A percentile compares a stretch with the other conserved stretches of the same genome.
Evolutionary conservation across 1,140 invertebrate genomes (phyloP).

Genomic region (Drosophila azteca): DNA sequence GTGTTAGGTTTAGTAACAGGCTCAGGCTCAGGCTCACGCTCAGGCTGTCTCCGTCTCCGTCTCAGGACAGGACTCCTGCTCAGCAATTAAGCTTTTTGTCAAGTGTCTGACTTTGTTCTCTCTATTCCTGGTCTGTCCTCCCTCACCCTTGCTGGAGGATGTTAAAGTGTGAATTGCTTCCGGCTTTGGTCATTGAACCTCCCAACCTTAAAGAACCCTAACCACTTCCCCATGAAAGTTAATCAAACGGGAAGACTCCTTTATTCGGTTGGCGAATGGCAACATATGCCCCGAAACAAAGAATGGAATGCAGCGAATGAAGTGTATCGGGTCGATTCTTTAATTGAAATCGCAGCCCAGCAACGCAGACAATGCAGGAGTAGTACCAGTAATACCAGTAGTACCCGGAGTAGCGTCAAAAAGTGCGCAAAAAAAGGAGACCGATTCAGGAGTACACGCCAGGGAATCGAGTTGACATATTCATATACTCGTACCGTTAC

Average conservation of each 20-base stretch:
- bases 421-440: constrained; percentile 14
- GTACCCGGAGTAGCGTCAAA: constrained; percentile 8
- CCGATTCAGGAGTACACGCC: constrained; percentile 28
- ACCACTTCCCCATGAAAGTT: neutral
- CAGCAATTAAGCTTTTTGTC: constrained; percentile 71
- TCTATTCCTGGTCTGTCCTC: constrained; percentile 2
- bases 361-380: constrained; percentile 8
- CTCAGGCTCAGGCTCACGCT: neutral
- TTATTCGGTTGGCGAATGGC: neutral
- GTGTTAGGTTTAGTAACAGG: neutral
- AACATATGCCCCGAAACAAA: constrained; percentile 17
- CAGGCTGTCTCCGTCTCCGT: neutral
- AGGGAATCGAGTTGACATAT: constrained; percentile 52
- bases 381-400: constrained; percentile 15
- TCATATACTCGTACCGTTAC: constrained; percentile 23
- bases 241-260: constrained; percentile 5
- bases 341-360: constrained; percentile 52
- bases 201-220: too few species aligned
- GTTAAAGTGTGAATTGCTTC: constrained; percentile 40
- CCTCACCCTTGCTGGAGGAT: neutral
- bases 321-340: constrained; percentile 15
- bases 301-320: constrained; percentile 26
- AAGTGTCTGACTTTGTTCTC: constrained; percentile 41
- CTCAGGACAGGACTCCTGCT: constrained; percentile 13
- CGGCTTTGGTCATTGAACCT: constrained; percentile 67